These are phyloP conservation scores for Anas platyrhynchos DNA, from an alignment of 2,113 vertebrate genomes.

Conservation along the genomic window DNA sequence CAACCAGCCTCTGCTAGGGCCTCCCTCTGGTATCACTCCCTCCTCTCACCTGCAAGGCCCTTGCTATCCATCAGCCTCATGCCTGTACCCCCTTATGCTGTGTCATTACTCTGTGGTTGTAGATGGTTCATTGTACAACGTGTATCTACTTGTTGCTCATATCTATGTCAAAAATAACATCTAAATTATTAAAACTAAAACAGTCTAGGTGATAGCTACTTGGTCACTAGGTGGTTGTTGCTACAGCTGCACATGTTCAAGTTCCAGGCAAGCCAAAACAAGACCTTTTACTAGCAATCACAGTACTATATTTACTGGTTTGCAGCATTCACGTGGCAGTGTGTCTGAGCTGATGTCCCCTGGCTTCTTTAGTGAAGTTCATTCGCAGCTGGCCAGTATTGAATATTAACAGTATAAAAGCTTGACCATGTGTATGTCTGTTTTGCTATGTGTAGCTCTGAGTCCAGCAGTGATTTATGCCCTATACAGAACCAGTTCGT, in stretches of 20 bases:
- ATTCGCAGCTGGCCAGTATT: neutral
- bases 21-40: neutral
- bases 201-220: neutral
- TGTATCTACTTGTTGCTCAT: neutral
- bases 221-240: neutral
- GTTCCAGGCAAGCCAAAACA: neutral
- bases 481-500: neutral
- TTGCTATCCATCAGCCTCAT: neutral
- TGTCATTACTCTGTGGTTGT: neutral
- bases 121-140: neutral
- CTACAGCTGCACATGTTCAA: neutral
- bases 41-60: neutral
- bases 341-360: neutral
- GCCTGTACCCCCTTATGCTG: neutral
- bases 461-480: neutral
- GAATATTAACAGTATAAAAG: neutral
- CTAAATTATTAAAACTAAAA: neutral
- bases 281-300: neutral
- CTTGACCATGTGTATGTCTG: neutral
- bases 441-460: neutral
- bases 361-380: neutral
- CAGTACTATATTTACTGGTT: accelerated
- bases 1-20: neutral
- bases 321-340: neutral
- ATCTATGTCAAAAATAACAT: neutral